phyloP scores from a whole-genome alignment of 2,113 vertebrate genomes.

The Aix galericulata region DNA sequence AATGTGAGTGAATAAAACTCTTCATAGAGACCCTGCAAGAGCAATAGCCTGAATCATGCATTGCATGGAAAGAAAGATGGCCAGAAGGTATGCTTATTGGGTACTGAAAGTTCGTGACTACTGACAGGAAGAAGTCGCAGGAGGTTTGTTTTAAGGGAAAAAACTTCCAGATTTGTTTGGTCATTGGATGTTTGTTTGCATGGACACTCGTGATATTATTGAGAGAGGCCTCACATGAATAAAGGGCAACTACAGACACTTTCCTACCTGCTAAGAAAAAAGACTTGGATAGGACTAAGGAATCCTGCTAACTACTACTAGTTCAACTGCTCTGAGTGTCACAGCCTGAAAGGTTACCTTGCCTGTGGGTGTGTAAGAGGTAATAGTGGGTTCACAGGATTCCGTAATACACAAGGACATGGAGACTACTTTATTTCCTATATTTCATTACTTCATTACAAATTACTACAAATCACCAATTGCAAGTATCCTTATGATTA shows the following conservation, averaged over 20 bases:
- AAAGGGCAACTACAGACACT: background rate
- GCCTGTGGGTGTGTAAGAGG: accelerated
- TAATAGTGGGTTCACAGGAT: background rate
- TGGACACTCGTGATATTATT: background rate
- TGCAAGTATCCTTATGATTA: background rate
- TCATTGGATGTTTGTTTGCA: background rate
- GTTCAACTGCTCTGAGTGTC: background rate
- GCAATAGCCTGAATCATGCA: background rate
- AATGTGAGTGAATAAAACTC: background rate
- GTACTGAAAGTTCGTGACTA: background rate
- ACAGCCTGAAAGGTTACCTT: background rate
- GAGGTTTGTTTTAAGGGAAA: background rate
- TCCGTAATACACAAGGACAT: background rate
- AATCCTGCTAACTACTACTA: background rate
- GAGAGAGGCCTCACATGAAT: background rate
- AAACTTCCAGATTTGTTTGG: background rate
- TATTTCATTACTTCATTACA: background rate
- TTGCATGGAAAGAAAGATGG: background rate
- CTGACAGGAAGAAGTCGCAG: background rate
- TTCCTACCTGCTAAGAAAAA: background rate
- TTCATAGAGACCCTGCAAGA: background rate
- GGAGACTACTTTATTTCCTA: background rate
- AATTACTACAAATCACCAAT: background rate
- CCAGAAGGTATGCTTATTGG: background rate
- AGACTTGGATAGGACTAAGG: background rate